phyloP scores from a whole-genome alignment of 2,113 vertebrate species.

The Crotalus tigris region DNA sequence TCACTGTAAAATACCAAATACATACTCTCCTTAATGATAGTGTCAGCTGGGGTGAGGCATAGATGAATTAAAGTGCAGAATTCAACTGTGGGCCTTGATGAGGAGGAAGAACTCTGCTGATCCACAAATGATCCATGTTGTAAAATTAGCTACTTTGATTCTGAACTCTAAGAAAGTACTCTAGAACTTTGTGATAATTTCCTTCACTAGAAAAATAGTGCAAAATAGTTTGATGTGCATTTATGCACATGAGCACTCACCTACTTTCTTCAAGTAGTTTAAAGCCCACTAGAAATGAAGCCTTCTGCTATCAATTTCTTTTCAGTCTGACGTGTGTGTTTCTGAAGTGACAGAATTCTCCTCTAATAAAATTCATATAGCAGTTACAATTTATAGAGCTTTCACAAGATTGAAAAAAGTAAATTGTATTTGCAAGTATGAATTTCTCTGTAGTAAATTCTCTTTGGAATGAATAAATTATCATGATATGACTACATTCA shows the following conservation, averaged over 20 bases:
- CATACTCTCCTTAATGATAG: not conserved
- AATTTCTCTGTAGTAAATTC: conserved; percentile 62
- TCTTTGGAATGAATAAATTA: conserved; percentile 46
- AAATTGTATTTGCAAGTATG: conserved; percentile 63
- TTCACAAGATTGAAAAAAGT: conserved; percentile 58
- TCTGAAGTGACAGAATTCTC: conserved; percentile 59
- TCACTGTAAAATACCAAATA: not conserved
- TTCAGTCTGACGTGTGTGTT: conserved; percentile 54
- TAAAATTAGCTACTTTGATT: not conserved
- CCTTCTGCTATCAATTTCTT: conserved; percentile 47
- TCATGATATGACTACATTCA: conserved; percentile 48
- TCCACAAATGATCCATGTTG: not conserved
- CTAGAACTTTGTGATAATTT: not conserved
- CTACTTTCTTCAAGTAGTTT: conserved; percentile 21
- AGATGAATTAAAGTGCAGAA: not conserved
- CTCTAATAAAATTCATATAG: conserved; percentile 54
- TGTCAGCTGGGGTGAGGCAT: not conserved
- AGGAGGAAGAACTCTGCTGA: not conserved
- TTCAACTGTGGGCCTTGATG: not conserved
- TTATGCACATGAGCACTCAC: not conserved
- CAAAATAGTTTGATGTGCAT: not conserved
- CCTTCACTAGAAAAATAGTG: not conserved
- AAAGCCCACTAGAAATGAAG: conserved; percentile 44
- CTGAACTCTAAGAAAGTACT: not conserved
- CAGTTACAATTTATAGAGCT: conserved; percentile 59